These are phyloP conservation scores for Conops quadrifasciatus DNA, from an alignment of 2,888 invertebrate genomes.

Conservation along the genomic window DNA sequence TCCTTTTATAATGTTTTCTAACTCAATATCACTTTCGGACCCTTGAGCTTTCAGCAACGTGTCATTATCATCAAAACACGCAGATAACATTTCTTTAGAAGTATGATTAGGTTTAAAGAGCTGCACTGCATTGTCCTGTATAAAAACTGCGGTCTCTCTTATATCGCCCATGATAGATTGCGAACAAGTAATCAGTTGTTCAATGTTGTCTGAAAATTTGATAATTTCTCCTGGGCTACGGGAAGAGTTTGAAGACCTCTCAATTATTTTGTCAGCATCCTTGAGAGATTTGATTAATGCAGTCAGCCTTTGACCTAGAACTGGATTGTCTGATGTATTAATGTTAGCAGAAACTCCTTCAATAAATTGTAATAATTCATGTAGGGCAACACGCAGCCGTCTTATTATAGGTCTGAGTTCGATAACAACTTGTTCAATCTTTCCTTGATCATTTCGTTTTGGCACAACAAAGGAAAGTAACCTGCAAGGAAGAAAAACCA, in stretches of 20 bases:
- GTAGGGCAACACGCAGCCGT: constrained; percentile 79
- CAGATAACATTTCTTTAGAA: constrained; percentile 41
- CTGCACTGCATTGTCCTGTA: constrained; percentile 84
- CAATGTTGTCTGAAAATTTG: constrained; percentile 78
- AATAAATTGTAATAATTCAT: constrained; percentile 88
- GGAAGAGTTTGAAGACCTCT: constrained; percentile 77
- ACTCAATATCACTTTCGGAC: constrained; percentile 76
- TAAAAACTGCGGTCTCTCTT: constrained; percentile 87
- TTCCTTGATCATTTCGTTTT: constrained; percentile 83
- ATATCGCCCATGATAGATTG: constrained; percentile 89
- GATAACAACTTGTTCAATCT: constrained; percentile 79
- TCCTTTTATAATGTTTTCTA: constrained; percentile 74
- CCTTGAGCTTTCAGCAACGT: constrained; percentile 75
- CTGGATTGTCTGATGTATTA: constrained; percentile 81
- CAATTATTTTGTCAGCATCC: constrained; percentile 81
- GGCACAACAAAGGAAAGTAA: constrained; percentile 80
- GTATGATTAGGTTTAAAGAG: constrained; percentile 73
- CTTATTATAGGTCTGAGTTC: constrained; percentile 85
- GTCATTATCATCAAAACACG: constrained; percentile 45
- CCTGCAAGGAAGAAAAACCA: constrained; percentile 39
- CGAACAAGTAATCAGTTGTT: constrained; percentile 87
- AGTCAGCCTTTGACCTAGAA: constrained; percentile 76
- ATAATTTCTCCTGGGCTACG: constrained; percentile 64
- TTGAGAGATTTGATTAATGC: constrained; percentile 82
- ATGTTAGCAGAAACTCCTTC: constrained; percentile 90